phyloP scores from a whole-genome alignment of 2,888 invertebrate species.

The Trichogramma dendrolimi region DNA sequence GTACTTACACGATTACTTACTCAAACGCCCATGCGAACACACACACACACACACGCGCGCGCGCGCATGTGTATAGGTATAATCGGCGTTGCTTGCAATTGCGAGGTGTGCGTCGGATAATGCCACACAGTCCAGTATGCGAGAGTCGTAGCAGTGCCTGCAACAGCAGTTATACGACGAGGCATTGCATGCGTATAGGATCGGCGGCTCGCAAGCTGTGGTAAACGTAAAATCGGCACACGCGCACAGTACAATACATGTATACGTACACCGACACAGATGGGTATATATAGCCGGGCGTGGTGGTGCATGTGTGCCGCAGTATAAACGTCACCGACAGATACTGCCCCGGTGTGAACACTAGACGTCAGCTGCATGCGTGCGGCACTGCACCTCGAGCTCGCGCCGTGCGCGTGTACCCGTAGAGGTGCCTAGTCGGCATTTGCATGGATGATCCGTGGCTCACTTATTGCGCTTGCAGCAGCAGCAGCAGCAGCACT shows the following conservation, averaged over 20 bases:
- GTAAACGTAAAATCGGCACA: not conserved
- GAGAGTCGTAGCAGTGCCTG: too few relatives aligned
- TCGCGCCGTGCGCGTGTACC: too few relatives aligned
- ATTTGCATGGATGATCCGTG: slow-evolving; percentile 16
- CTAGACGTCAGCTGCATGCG: slow-evolving; percentile 49
- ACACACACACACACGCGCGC: too few relatives aligned
- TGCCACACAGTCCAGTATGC: too few relatives aligned
- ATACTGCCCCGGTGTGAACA: slow-evolving; percentile 27
- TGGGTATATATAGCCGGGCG: slow-evolving; percentile 34
- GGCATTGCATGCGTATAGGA: not conserved
- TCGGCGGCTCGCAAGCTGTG: not conserved
- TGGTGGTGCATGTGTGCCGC: slow-evolving; percentile 36
- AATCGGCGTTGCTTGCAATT: too few relatives aligned
- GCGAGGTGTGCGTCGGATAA: too few relatives aligned
- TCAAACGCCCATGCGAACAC: too few relatives aligned
- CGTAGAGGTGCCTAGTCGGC: not conserved
- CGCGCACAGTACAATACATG: not conserved
- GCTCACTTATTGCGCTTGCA: not conserved
- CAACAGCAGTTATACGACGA: too few relatives aligned
- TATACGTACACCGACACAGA: not conserved
- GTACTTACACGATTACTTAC: too few relatives aligned
- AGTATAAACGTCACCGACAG: slow-evolving; percentile 50
- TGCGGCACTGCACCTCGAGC: slow-evolving; percentile 14
- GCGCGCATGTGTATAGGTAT: too few relatives aligned
- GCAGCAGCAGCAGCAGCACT: not conserved